Evolutionary conservation across 1,140 invertebrate genomes (phyloP).

Genomic region (Agraylea sexmaculata): DNA sequence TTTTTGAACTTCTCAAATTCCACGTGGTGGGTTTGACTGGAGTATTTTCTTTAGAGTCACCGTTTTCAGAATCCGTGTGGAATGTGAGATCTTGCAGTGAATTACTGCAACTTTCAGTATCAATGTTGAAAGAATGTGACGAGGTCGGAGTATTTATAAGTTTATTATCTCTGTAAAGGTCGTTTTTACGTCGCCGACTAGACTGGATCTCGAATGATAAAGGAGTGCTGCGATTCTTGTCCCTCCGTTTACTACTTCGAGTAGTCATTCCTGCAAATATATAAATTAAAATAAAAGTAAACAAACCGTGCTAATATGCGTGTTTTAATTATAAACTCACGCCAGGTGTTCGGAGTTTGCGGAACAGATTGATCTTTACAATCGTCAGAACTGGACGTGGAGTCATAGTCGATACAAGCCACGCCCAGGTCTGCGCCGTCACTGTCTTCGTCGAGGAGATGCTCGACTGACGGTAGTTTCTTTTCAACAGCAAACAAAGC

Average conservation of each 20-base stretch:
- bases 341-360: conserved; percentile 29
- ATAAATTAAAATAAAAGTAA: not conserved
- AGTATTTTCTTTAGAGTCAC: conserved; percentile 36
- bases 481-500: conserved; percentile 29
- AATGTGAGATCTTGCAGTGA: conserved; percentile 38
- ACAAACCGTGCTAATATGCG: not conserved
- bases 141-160: not conserved
- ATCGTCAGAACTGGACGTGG: conserved; percentile 31
- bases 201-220: conserved; percentile 33
- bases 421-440: conserved; percentile 34
- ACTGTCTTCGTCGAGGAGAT: conserved; percentile 32
- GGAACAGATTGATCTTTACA: conserved; percentile 25
- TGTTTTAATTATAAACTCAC: conserved; percentile 25
- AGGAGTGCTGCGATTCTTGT: conserved; percentile 20
- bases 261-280: conserved; percentile 6
- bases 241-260: conserved; percentile 4
- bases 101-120: conserved; percentile 39
- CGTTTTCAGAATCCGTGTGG: conserved; percentile 30
- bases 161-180: not conserved
- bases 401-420: conserved; percentile 35
- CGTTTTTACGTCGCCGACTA: conserved; percentile 22
- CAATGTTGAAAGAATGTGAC: conserved; percentile 26
- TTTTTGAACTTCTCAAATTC: no score
- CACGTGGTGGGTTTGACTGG: conserved; percentile 31
- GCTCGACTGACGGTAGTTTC: conserved; percentile 30